phyloP scores from a whole-genome alignment of 2,113 vertebrate species.

The Brachionichthys hirsutus region DNA sequence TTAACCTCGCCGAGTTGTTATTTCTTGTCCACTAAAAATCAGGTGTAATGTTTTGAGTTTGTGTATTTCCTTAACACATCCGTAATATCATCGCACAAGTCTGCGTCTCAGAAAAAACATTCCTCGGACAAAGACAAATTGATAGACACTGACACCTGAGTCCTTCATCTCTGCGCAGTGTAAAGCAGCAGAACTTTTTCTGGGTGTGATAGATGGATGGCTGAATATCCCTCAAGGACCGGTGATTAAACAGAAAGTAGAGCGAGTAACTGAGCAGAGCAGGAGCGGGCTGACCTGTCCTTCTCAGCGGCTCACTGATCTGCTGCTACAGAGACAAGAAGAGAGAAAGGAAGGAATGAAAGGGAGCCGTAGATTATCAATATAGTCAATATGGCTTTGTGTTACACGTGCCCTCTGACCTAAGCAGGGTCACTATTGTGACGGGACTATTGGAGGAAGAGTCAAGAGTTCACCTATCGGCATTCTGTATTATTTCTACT shows the following conservation, averaged over 20 bases:
- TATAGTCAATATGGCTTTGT: constrained; percentile 66
- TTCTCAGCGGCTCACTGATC: constrained; percentile 56
- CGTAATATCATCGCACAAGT: background rate
- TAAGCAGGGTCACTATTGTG: constrained; percentile 53
- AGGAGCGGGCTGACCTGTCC: constrained; percentile 47
- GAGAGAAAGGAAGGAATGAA: constrained; percentile 53
- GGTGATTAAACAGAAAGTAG: constrained; percentile 72
- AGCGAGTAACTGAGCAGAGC: constrained; percentile 50
- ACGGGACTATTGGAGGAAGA: constrained; percentile 12
- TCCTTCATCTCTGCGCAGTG: constrained; percentile 51
- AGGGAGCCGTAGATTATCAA: constrained; percentile 71
- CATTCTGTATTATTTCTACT: constrained; percentile 6
- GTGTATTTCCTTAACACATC: too few species aligned
- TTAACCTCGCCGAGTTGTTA: too few species aligned
- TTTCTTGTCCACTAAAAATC: too few species aligned
- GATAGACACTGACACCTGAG: constrained; percentile 31
- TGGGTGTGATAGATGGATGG: constrained; percentile 62
- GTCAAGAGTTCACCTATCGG: constrained; percentile 18
- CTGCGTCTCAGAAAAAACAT: constrained; percentile 1
- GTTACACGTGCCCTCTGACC: constrained; percentile 71
- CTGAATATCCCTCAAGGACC: constrained; percentile 55
- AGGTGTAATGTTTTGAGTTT: too few species aligned
- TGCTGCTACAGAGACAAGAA: constrained; percentile 55
- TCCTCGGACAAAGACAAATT: background rate
- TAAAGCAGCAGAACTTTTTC: constrained; percentile 65